phyloP scores from a whole-genome alignment of 2,888 invertebrate genomes.

The Tetropium fuscum region DNA sequence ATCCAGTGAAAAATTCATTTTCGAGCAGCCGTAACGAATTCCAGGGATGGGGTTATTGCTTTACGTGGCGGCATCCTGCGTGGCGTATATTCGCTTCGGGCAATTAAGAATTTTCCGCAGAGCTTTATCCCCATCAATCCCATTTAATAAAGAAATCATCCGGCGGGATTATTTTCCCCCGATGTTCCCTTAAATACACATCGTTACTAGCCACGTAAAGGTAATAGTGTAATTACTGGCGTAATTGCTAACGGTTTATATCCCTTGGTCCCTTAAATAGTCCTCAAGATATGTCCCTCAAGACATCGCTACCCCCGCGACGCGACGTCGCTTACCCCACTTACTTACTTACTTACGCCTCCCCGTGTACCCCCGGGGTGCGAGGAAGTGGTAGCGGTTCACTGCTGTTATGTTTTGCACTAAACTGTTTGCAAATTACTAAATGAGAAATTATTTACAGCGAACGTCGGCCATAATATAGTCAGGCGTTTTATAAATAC shows the following conservation, averaged over 20 bases:
- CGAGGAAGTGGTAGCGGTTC: neutral
- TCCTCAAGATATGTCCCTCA: slow-evolving; percentile 35
- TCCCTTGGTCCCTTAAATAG: slow-evolving; percentile 29
- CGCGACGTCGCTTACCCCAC: slow-evolving; percentile 18
- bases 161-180: slow-evolving; percentile 22
- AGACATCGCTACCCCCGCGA: slow-evolving; percentile 21
- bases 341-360: slow-evolving; percentile 1
- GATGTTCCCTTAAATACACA: slow-evolving; percentile 26
- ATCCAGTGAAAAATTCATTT: too few species aligned
- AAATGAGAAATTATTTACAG: too few species aligned
- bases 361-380: neutral
- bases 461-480: too few species aligned
- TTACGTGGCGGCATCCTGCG: neutral
- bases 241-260: slow-evolving; percentile 46
- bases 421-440: slow-evolving; percentile 17
- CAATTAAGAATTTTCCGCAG: slow-evolving; percentile 14
- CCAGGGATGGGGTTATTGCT: neutral
- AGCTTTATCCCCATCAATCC: slow-evolving; percentile 15
- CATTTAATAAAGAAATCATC: slow-evolving; percentile 25
- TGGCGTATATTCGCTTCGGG: neutral
- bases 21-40: too few species aligned
- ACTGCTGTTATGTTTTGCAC: neutral
- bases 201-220: slow-evolving; percentile 40
- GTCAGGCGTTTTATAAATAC: too few species aligned
- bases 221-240: slow-evolving; percentile 48